These are phyloP conservation scores for Lethenteron reissneri DNA, from an alignment of 2,113 vertebrate species.

Conservation along the genomic window DNA sequence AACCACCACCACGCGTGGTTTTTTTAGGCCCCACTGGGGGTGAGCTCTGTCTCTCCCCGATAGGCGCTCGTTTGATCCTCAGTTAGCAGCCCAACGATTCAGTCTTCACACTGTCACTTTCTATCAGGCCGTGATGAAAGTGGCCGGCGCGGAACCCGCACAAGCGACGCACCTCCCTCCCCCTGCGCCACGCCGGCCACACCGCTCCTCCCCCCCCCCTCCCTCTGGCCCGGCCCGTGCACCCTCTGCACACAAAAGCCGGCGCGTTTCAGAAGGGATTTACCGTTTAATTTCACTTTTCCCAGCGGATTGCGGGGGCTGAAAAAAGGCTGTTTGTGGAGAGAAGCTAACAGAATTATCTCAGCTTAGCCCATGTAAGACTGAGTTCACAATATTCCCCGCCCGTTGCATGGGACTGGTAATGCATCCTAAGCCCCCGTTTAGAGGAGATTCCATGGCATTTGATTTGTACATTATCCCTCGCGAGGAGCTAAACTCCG, in stretches of 20 bases:
- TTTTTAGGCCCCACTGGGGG: neutral
- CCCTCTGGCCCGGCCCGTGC: no score
- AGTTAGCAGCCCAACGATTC: neutral
- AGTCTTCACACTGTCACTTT: slow-evolving; percentile 6
- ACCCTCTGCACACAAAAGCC: neutral
- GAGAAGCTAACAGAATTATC: slow-evolving; percentile 7
- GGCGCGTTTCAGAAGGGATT: slow-evolving; percentile 5
- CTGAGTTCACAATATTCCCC: slow-evolving; percentile 3
- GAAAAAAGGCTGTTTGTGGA: slow-evolving; percentile 7
- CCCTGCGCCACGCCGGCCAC: neutral
- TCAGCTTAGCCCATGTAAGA: slow-evolving; percentile 6
- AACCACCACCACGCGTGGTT: no score
- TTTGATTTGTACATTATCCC: slow-evolving; percentile 3
- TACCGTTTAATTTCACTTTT: slow-evolving; percentile 6
- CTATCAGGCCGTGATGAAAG: slow-evolving; percentile 6
- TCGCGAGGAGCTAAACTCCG: neutral
- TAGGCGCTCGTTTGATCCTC: slow-evolving; percentile 3
- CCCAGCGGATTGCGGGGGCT: slow-evolving; percentile 3
- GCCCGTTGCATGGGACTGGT: slow-evolving; percentile 2
- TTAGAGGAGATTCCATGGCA: slow-evolving; percentile 5
- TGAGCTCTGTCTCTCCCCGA: slow-evolving; percentile 1
- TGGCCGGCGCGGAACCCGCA: neutral
- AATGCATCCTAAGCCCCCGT: slow-evolving; percentile 4
- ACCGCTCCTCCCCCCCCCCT: no score
- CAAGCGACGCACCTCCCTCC: neutral